Evolutionary conservation across 2,797 vertebrate genomes (phyloP).

Genomic region (Notamacropus eugenii): DNA sequence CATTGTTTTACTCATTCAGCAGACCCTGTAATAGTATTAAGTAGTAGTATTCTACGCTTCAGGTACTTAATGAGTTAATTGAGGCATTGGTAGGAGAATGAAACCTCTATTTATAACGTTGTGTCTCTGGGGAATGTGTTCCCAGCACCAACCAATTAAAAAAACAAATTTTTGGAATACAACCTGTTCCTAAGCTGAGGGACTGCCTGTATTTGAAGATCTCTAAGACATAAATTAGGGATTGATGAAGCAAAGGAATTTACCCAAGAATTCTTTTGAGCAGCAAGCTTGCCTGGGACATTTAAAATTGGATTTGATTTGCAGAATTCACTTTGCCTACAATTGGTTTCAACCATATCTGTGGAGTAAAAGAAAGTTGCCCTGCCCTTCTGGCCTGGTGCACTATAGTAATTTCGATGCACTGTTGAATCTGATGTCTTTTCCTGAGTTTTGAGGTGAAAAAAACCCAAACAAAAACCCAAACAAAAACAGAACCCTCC

Average conservation of each 20-base stretch:
- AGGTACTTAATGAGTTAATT: neutral
- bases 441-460: neutral
- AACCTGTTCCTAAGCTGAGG: neutral
- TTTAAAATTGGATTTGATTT: neutral
- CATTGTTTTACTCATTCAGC: neutral
- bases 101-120: neutral
- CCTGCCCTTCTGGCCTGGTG: neutral
- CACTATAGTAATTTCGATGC: neutral
- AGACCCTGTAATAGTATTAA: neutral
- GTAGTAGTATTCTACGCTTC: neutral
- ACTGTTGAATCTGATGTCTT: neutral
- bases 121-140: neutral
- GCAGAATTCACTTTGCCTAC: neutral
- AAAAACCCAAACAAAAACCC: neutral
- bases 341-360: neutral
- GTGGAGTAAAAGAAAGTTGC: neutral
- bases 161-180: neutral
- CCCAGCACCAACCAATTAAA: neutral
- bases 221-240: neutral
- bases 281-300: neutral
- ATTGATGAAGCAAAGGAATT: neutral
- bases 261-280: neutral
- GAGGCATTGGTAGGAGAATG: neutral
- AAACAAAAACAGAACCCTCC: neutral
- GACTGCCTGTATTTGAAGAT: neutral